Base-by-base conservation (phyloP, 2,113 vertebrate genomes). In the Lagenorhynchus albirostris region DNA sequence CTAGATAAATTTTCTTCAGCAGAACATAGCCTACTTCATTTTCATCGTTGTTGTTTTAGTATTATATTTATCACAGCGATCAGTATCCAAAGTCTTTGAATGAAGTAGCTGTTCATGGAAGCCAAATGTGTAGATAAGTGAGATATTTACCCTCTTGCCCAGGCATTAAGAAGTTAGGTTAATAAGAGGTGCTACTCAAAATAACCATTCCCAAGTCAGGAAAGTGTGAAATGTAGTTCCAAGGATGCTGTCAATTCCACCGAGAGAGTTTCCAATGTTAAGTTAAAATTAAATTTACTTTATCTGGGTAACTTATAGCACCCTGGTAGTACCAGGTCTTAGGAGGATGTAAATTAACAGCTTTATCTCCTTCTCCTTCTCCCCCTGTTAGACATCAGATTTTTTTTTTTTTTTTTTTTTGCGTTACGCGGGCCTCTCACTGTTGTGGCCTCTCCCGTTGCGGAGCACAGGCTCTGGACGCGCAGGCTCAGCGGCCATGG, bases 201-300 rank as follows among this genome's bases (percentile, higher is more conserved):
- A 98, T 97, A 97, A 95, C 95, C 92, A 81, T 92, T 90, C 74
- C 68, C 81, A 53, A 96, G 95, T 86, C 94, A 95, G 93, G 55
- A 47, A 89, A 62, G 93, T 73, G 96, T 94, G 93, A 96, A 68
- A 70, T 95, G 91, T 97, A 84, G 65, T 76, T 73, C 77, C 12
- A 76, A 94, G 92, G 70, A 81, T 77, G 89, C 89, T 87, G 53
- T 93, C 96, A 87, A 8, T 95, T 89, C 60, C 47, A 36, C 21
- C 0, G 13, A 58, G 58, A 73, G 23, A 63, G 44, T 70, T 8
- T 87, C 73, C 53, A 50, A 31, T 44, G 70, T 4, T 53, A 25
- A 82, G 91, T 79, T 91, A 58, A 85, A 91, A 85, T 92, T 11
- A 60, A 84, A 76, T 55, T 67, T 15, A 50, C 60, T 82, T 60